A percentile compares a stretch with the other conserved stretches of the same genome.
Conservation (phyloP, 2,113 vertebrate species). For the Noturus placidus region DNA sequence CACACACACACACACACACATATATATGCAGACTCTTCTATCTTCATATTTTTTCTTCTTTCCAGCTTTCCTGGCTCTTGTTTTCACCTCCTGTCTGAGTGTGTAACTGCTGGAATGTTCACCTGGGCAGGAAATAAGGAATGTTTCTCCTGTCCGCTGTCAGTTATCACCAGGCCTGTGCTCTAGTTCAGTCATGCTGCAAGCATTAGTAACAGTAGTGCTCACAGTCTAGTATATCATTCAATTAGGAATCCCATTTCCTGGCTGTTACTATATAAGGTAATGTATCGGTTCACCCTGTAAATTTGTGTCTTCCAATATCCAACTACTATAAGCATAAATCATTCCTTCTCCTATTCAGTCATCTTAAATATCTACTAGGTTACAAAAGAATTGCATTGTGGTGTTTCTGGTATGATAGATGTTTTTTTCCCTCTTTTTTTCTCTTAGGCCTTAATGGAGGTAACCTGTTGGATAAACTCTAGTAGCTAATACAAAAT, state of each 20-base stretch:
- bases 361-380: neutral
- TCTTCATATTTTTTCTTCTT: constrained; percentile 12
- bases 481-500: neutral
- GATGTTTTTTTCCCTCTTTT: neutral
- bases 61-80: constrained; percentile 17
- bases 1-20: neutral
- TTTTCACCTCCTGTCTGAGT: neutral
- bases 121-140: constrained; percentile 34
- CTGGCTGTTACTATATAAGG: neutral
- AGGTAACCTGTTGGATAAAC: neutral
- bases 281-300: neutral
- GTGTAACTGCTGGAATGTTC: constrained; percentile 24
- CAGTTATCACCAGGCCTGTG: constrained; percentile 11
- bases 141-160: constrained; percentile 1
- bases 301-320: neutral
- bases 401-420: neutral
- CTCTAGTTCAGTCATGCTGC: constrained; percentile 27
- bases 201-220: constrained; percentile 9
- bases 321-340: neutral
- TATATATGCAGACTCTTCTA: neutral
- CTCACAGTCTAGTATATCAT: neutral
- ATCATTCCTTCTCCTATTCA: neutral
- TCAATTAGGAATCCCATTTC: neutral
- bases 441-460: neutral
- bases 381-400: neutral